Base-by-base conservation (phyloP, 2,797 vertebrate species). In the Setipinna tenuifilis region DNA sequence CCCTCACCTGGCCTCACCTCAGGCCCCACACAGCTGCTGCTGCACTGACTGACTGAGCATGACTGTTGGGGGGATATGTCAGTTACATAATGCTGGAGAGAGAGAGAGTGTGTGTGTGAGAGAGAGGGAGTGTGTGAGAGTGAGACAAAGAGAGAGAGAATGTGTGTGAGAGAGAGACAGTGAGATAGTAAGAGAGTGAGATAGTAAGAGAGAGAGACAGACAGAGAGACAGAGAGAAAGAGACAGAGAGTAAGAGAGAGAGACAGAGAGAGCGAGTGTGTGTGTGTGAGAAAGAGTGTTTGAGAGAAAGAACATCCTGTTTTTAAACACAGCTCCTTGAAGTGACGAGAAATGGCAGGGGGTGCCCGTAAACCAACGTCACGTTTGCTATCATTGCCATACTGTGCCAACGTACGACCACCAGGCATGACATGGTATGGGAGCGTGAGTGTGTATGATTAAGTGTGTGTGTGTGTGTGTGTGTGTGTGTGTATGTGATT, bases 291-390 rank as follows among this genome's bases (percentile, higher is more conserved):
- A 4, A 10, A 16, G 28, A 4, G 12, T 11, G 14, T 3, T 0
- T 28, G 25, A 71, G 65, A 71, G 28, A 12, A 71, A 25, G 31
- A 31, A 71, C 65, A 71, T 71, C 62, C 62, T 31, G 65, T 71
- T 71, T 71, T 71, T 71, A 31, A 71, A 71, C 65, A 25, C 65
- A 31, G 65, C 65, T 71, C 65, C 28, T 71, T 71, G 25, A 71
- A 71, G 65, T 31, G 28, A 31, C 11, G 65, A 12, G 65, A 14
- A 14, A 58, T 17, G 65, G 46, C 46, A 2, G 65, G 28, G 28
- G 28, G 23, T 4, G 25, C 23, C 14, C 28, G 25, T 71, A 14
- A 28, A 71, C 23, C 23, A 31, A 71, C 65, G 28, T 35, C 28
- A 35, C 65, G n/a, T 0, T 3, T 0, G 12, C 12, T 16, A 28